Evolutionary conservation across 1,140 invertebrate species (phyloP).

Genomic region (Drosophila elegans): DNA sequence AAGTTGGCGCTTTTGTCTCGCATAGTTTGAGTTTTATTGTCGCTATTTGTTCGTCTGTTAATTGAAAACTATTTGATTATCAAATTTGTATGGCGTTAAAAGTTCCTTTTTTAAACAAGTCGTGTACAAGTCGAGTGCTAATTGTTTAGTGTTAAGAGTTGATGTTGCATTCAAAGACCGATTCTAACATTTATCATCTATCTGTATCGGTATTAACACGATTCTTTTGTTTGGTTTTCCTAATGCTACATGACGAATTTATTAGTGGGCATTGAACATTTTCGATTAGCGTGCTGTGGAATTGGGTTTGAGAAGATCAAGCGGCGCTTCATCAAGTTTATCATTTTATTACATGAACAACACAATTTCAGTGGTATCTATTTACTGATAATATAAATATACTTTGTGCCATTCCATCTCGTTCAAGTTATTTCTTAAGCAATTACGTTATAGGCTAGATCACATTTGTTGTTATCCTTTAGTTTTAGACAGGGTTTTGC

Average conservation of each 20-base stretch:
- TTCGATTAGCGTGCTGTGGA: constrained; percentile 52
- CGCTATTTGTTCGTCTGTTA: constrained; percentile 64
- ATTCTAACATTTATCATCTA: constrained; percentile 16
- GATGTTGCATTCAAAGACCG: constrained; percentile 29
- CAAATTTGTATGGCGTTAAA: constrained; percentile 40
- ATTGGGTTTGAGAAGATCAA: background rate
- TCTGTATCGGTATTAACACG: constrained; percentile 38
- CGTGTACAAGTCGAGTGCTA: constrained; percentile 56
- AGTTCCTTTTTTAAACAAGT: constrained; percentile 60
- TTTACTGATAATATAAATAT: no score
- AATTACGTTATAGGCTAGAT: background rate
- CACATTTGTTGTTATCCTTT: background rate
- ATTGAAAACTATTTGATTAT: constrained; percentile 76
- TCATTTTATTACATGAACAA: background rate
- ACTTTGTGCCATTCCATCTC: no score
- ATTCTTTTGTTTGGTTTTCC: constrained; percentile 13
- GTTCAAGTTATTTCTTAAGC: background rate
- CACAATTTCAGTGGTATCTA: no score
- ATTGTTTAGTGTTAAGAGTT: constrained; percentile 32
- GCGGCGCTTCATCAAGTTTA: background rate
- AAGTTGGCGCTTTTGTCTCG: constrained; percentile 50
- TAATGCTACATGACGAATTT: constrained; percentile 72
- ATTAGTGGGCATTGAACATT: constrained; percentile 73
- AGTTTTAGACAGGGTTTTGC: background rate
- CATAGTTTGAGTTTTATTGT: constrained; percentile 42